phyloP scores from a whole-genome alignment of 2,888 invertebrate species.

The Schizaphis graminum region DNA sequence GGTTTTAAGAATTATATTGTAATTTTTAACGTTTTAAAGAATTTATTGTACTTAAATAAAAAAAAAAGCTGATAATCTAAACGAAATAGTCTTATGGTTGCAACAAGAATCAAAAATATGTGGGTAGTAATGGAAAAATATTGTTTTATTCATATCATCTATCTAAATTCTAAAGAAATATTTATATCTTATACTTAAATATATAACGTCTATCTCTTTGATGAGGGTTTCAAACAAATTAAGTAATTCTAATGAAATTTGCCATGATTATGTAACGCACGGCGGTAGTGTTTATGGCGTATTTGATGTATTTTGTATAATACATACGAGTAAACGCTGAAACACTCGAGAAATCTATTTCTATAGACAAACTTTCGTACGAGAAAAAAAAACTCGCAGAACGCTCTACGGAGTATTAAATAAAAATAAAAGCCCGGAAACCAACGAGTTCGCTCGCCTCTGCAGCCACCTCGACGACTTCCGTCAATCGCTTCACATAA shows the following conservation, averaged over 20 bases:
- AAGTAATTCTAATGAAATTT: not conserved
- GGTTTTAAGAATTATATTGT: not conserved
- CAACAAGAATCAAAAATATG: not conserved
- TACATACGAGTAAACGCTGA: not conserved
- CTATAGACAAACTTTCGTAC: not conserved
- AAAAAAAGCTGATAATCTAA: not conserved
- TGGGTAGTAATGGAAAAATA: not conserved
- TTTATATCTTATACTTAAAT: not conserved
- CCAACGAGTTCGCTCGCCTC: not conserved
- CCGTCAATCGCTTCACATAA: not conserved
- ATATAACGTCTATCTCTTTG: not conserved
- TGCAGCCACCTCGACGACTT: not conserved
- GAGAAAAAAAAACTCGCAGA: not conserved
- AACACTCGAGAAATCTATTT: not conserved
- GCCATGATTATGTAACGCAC: not conserved
- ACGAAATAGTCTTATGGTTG: not conserved
- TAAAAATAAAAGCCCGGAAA: not conserved
- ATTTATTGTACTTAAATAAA: not conserved
- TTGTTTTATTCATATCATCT: not conserved
- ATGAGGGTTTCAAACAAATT: not conserved
- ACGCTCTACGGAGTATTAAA: not conserved
- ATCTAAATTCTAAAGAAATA: not conserved
- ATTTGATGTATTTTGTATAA: not conserved
- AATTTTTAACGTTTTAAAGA: not conserved
- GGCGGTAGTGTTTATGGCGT: not conserved